These are phyloP conservation scores for Geodia barretti DNA, from an alignment of 37 sponge, comb jelly and placozoan genomes.

Conservation along the genomic window DNA sequence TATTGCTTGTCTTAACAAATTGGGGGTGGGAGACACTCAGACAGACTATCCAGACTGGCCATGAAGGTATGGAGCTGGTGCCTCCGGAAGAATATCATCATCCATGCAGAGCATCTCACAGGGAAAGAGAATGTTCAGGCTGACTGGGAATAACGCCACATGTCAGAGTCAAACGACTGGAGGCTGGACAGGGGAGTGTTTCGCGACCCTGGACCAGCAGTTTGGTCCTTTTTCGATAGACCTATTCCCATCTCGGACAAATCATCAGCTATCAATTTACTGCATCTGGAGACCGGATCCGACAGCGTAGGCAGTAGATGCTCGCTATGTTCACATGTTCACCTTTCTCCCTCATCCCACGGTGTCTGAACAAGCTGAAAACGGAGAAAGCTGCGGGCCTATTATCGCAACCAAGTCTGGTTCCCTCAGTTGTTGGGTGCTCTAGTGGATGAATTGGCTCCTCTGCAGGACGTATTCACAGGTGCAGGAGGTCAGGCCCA, in stretches of 20 bases:
- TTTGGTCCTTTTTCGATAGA: conserved; percentile 31
- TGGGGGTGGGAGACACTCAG: conserved; percentile 42
- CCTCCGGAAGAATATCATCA: conserved; percentile 1
- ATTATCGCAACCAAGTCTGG: conserved; percentile 34
- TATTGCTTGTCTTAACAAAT: conserved; percentile 25
- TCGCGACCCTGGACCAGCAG: conserved; percentile 10
- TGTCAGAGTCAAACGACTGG: conserved; percentile 4
- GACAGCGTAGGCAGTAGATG: conserved; percentile 18
- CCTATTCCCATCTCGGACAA: conserved; percentile 23
- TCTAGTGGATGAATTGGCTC: conserved; percentile 6
- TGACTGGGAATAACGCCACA: conserved; percentile 33
- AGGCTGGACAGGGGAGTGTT: conserved; percentile 5
- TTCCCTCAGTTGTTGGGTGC: conserved; percentile 10
- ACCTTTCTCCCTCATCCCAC: conserved; percentile 19
- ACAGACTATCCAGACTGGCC: conserved; percentile 17
- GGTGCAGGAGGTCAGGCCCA: conserved; percentile 1
- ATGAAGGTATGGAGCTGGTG: conserved; percentile 45
- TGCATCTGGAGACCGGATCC: conserved; percentile 19
- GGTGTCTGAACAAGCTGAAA: conserved; percentile 19
- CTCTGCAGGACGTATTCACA: conserved; percentile 6
- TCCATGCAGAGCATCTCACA: conserved; percentile 49
- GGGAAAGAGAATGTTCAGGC: conserved; percentile 30
- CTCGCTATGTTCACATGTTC: conserved; percentile 7
- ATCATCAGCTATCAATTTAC: neutral
- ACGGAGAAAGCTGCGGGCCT: neutral